Evolutionary conservation across 2,113 vertebrate species (phyloP).

Genomic region (Scytalopus superciliaris): DNA sequence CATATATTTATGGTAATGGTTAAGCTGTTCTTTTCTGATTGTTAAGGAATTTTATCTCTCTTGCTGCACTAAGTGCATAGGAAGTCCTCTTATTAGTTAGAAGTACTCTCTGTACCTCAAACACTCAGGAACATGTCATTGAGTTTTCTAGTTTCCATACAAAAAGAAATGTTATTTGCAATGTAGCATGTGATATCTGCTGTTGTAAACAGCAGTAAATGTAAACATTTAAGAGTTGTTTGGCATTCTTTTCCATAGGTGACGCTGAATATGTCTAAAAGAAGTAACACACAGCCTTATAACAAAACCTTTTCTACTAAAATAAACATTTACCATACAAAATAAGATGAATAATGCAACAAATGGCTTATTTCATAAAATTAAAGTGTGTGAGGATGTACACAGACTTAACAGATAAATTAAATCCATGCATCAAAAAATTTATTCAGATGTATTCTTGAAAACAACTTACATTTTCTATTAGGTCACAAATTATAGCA

Average conservation of each 20-base stretch:
- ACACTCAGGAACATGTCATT: background rate
- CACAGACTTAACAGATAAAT: background rate
- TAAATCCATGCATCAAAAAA: background rate
- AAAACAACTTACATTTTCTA: conserved; percentile 93
- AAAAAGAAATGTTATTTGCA: background rate
- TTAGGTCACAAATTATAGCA: conserved; percentile 95
- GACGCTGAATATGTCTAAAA: background rate
- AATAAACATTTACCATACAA: background rate
- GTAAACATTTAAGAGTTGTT: background rate
- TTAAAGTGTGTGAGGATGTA: background rate
- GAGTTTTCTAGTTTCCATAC: background rate
- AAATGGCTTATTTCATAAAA: background rate
- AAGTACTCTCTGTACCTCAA: background rate
- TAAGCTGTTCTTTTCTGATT: background rate
- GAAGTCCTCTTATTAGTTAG: background rate
- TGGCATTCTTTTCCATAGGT: background rate
- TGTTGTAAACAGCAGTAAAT: background rate
- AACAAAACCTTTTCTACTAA: rapidly evolving
- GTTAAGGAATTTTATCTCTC: background rate
- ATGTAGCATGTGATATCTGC: background rate
- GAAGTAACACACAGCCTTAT: background rate
- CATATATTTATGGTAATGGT: background rate
- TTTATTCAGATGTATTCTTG: background rate
- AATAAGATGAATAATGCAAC: background rate
- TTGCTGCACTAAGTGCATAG: background rate